These are phyloP conservation scores for Perognathus longimembris DNA, from an alignment of 2,113 vertebrate species.

Conservation along the genomic window DNA sequence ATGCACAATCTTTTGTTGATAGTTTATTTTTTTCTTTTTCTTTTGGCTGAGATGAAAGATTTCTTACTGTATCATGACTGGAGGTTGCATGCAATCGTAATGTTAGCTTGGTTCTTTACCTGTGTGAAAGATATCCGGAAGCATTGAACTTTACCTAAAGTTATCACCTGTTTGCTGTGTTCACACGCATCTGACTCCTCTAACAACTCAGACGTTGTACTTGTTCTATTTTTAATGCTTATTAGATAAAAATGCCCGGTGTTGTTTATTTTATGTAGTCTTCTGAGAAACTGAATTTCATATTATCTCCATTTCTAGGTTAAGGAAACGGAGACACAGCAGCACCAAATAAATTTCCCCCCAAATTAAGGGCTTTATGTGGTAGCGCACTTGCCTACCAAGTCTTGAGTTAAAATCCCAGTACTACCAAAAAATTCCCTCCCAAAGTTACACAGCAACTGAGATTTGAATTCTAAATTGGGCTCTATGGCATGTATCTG, in stretches of 20 bases:
- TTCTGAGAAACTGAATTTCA: background rate
- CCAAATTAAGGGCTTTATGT: too few species aligned
- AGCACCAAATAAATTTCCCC: background rate
- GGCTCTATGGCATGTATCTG: background rate
- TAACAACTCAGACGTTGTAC: background rate
- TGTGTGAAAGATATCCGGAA: background rate
- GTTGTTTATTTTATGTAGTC: background rate
- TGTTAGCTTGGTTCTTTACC: background rate
- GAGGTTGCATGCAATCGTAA: background rate
- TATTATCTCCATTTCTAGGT: background rate
- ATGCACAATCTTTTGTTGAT: background rate
- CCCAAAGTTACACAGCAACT: background rate
- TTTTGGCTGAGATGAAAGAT: background rate
- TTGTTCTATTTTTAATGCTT: background rate
- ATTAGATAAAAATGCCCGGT: background rate
- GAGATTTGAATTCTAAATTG: background rate
- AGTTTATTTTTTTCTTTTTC: background rate
- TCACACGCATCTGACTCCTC: too few species aligned
- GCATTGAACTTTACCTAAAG: background rate
- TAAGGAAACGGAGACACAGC: background rate
- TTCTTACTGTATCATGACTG: background rate
- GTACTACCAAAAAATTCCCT: too few species aligned
- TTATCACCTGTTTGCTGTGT: background rate
- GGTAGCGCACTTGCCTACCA: too few species aligned
- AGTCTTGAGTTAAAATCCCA: too few species aligned